Percentiles rank a stretch among this genome's conserved stretches.
Evolutionary conservation across 2,888 invertebrate species (phyloP).

Genomic region (Eurytoma californica): DNA sequence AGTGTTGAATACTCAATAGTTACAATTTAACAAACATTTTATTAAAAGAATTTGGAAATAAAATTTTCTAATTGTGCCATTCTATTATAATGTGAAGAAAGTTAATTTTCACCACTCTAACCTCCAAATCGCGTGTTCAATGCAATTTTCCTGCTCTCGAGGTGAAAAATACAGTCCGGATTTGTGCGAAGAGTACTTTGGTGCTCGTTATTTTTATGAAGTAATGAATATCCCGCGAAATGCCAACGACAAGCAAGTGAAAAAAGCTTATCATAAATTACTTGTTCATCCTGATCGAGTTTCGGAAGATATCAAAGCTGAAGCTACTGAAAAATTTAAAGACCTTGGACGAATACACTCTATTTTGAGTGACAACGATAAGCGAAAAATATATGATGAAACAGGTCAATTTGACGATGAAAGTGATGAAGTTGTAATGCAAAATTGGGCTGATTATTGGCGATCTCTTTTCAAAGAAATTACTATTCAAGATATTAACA

Average conservation of each 20-base stretch:
- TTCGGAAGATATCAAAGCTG: conserved; percentile 83
- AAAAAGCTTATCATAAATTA: conserved; percentile 94
- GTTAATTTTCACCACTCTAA: too few species aligned
- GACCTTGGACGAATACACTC: conserved; percentile 91
- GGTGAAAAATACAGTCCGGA: too few species aligned
- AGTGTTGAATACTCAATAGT: too few species aligned
- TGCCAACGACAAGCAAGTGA: conserved; percentile 89
- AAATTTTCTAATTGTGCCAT: too few species aligned
- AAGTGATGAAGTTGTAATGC: conserved; percentile 79
- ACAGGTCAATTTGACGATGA: conserved; percentile 89
- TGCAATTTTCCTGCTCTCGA: too few species aligned
- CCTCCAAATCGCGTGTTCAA: too few species aligned
- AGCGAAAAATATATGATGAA: conserved; percentile 90
- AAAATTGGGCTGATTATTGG: conserved; percentile 94
- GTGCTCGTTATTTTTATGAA: conserved; percentile 86
- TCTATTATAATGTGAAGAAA: too few species aligned
- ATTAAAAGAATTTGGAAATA: too few species aligned
- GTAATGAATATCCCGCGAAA: conserved; percentile 83
- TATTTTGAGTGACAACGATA: conserved; percentile 89
- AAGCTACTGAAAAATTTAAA: conserved; percentile 95
- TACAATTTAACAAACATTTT: too few species aligned
- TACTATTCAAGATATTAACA: conserved; percentile 89
- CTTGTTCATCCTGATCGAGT: conserved; percentile 96
- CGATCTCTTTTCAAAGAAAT: conserved; percentile 90
- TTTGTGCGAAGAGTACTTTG: conserved; percentile 87